phyloP scores from a whole-genome alignment of 1,140 invertebrate genomes.

The Megalonaias nervosa region DNA sequence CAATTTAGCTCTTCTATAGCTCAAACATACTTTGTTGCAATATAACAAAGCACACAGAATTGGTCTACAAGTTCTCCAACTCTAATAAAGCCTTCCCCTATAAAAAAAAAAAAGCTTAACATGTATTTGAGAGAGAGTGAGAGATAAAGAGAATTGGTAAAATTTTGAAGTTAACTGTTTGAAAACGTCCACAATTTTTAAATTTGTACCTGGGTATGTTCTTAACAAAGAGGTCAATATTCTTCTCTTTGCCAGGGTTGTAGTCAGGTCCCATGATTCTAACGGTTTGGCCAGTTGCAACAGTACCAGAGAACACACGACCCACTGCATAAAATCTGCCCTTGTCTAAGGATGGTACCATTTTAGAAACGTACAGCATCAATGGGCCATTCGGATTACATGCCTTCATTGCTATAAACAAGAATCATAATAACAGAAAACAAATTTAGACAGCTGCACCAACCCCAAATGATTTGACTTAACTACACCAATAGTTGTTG shows the following conservation, averaged over 20 bases:
- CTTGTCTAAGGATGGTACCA: conserved; percentile 99
- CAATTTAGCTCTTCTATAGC: too few species aligned
- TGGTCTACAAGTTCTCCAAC: too few species aligned
- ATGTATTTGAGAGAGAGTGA: too few species aligned
- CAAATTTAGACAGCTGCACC: too few species aligned
- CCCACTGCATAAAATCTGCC: conserved; percentile 99
- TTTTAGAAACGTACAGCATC: conserved; percentile 99
- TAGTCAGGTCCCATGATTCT: conserved; percentile 92
- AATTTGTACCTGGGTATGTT: conserved; percentile 84
- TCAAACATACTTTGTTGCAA: too few species aligned
- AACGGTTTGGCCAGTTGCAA: conserved; percentile 90
- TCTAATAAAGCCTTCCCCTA: too few species aligned
- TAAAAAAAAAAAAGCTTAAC: too few species aligned
- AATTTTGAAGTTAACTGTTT: too few species aligned
- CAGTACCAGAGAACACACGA: conserved; percentile 97
- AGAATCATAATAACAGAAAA: background rate
- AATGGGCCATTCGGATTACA: conserved; percentile 97
- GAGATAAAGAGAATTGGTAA: too few species aligned
- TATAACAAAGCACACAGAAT: too few species aligned
- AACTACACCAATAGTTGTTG: too few species aligned
- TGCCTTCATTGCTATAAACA: conserved; percentile 77
- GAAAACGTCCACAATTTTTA: background rate
- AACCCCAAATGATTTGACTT: too few species aligned
- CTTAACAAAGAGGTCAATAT: conserved; percentile 99
- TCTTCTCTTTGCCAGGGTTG: conserved; percentile 97